A percentile compares a stretch with the other conserved stretches of the same genome.
Evolutionary conservation across 2,888 invertebrate genomes (phyloP).

Genomic region (Spialia ferax): DNA sequence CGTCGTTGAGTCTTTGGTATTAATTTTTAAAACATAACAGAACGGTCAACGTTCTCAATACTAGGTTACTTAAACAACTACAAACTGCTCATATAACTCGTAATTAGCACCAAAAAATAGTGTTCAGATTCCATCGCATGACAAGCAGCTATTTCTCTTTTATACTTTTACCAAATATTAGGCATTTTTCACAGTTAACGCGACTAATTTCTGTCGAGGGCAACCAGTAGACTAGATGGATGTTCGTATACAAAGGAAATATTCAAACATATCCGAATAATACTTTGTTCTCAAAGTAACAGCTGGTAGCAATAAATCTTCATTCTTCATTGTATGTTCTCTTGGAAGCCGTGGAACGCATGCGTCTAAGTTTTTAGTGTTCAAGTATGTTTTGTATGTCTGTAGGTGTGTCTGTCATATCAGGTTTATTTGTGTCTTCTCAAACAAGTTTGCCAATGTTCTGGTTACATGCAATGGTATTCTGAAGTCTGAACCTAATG

Average conservation of each 20-base stretch:
- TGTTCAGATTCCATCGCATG: too few relatives aligned
- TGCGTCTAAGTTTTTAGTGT: neutral
- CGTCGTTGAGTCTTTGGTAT: too few relatives aligned
- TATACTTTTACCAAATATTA: neutral
- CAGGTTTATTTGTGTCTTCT: too few relatives aligned
- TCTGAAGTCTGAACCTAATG: too few relatives aligned
- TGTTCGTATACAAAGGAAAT: constrained; percentile 7
- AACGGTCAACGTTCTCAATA: too few relatives aligned
- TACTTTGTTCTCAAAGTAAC: constrained; percentile 10
- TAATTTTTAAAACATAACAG: too few relatives aligned
- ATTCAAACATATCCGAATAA: constrained; percentile 5
- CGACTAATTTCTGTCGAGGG: neutral
- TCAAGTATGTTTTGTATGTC: neutral
- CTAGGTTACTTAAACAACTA: too few relatives aligned
- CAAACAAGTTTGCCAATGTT: too few relatives aligned
- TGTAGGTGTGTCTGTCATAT: neutral
- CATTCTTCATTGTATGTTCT: constrained; percentile 8
- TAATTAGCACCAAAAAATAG: too few relatives aligned
- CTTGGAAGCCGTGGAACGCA: constrained; percentile 10
- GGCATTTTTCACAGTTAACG: neutral
- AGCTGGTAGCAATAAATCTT: constrained; percentile 18
- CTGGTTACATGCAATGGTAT: too few relatives aligned
- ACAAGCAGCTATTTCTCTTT: too few relatives aligned
- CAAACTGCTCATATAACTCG: too few relatives aligned
- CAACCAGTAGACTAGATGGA: neutral